Percentiles rank a stretch among this genome's conserved stretches.
These are phyloP conservation scores for Remorina albescens DNA, from an alignment of 2,797 vertebrate genomes.

Conservation along the genomic window DNA sequence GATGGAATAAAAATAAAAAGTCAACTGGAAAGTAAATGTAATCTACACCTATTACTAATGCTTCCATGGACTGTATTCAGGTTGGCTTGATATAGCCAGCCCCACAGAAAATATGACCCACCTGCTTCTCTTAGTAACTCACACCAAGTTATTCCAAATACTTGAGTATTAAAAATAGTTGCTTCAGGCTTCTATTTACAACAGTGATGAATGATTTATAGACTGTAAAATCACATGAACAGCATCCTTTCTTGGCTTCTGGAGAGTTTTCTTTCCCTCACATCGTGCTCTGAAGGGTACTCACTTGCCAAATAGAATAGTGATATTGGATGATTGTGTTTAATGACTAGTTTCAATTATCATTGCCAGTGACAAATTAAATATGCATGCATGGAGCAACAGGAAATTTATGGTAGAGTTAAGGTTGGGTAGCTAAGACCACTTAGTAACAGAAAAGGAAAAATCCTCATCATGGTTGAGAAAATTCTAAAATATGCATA, in stretches of 20 bases:
- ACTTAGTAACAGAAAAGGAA: background rate
- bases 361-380: background rate
- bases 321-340: constrained; percentile 4
- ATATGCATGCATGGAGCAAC: background rate
- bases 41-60: background rate
- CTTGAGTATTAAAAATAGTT: constrained; percentile 9
- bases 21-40: background rate
- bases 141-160: background rate
- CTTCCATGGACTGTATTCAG: constrained; percentile 8
- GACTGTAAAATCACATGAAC: constrained; percentile 35
- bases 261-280: background rate
- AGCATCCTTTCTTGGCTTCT: constrained; percentile 25
- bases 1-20: background rate
- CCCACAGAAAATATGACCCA: constrained; percentile 7
- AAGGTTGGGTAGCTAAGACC: background rate
- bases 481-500: background rate
- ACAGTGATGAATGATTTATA: constrained; percentile 37
- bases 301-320: constrained; percentile 5
- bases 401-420: background rate
- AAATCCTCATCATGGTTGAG: background rate
- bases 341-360: constrained; percentile 33
- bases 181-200: constrained; percentile 21
- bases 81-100: constrained; percentile 6
- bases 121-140: background rate
- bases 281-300: background rate